Percentiles rank a stretch among this genome's conserved stretches.
These are phyloP conservation scores for Hydraecia micacea DNA, from an alignment of 2,888 invertebrate species.

Conservation along the genomic window DNA sequence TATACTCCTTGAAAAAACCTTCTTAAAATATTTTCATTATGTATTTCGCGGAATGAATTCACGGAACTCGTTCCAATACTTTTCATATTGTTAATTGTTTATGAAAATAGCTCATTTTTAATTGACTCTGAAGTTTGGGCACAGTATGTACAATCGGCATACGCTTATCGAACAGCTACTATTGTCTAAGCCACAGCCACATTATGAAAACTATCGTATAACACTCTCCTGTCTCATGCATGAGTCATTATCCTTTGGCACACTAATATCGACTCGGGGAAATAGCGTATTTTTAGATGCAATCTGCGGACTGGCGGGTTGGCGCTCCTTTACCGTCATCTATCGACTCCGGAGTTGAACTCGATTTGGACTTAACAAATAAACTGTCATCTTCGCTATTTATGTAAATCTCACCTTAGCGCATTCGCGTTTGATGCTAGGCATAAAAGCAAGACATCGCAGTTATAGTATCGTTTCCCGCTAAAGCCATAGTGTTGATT, in stretches of 20 bases:
- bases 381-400: conserved; percentile 23
- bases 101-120: not conserved
- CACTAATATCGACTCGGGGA: conserved; percentile 84
- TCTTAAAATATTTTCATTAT: not conserved
- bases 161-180: not conserved
- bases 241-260: conserved; percentile 88
- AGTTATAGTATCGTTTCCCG: not conserved
- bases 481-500: not conserved
- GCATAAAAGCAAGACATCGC: not conserved
- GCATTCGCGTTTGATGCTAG: not conserved
- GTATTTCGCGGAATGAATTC: not conserved
- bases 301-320: conserved; percentile 79
- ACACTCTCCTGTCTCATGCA: conserved; percentile 76
- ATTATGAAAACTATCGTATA: conserved; percentile 59
- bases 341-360: conserved; percentile 69
- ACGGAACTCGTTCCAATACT: not conserved
- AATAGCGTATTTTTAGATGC: conserved; percentile 87
- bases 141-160: not conserved
- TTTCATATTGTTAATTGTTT: not conserved
- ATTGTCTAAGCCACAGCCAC: conserved; percentile 19
- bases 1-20: not conserved
- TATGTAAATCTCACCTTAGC: not conserved
- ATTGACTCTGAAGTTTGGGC: not conserved
- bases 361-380: conserved; percentile 60
- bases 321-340: conserved; percentile 72